phyloP scores from a whole-genome alignment of 2,797 vertebrate genomes.

The Parambassis ranga region DNA sequence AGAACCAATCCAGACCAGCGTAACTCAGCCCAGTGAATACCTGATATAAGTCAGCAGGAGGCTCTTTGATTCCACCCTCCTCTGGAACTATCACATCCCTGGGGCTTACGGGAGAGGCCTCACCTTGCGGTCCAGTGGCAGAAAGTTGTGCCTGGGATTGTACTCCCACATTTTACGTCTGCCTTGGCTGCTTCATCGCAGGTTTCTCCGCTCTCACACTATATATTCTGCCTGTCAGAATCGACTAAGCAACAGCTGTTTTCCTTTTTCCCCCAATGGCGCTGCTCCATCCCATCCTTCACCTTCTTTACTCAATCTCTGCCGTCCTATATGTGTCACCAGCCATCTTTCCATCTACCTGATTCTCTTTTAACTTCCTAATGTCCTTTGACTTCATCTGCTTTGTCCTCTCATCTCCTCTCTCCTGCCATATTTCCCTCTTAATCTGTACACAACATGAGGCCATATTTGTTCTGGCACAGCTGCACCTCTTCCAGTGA shows the following conservation, averaged over 20 bases:
- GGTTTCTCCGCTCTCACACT: constrained; percentile 39
- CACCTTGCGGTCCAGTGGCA: constrained; percentile 1
- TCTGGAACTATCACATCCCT: constrained; percentile 13
- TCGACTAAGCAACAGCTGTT: constrained; percentile 60
- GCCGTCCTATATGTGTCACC: constrained; percentile 42
- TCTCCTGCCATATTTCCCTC: not conserved
- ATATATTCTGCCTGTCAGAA: constrained; percentile 49
- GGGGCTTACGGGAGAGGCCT: not conserved
- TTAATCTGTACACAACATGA: constrained; percentile 19
- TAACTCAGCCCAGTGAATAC: constrained; percentile 26
- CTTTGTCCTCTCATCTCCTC: not conserved
- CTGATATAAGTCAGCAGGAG: constrained; percentile 3
- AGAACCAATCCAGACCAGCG: constrained; percentile 8
- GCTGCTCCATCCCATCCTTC: constrained; percentile 38
- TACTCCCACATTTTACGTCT: constrained; percentile 15
- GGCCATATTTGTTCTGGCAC: constrained; percentile 21
- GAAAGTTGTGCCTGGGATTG: constrained; percentile 16
- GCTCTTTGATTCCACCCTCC: constrained; percentile 2
- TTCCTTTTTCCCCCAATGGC: constrained; percentile 44
- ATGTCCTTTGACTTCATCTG: constrained; percentile 25
- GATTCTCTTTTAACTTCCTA: constrained; percentile 21
- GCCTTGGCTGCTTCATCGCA: constrained; percentile 28
- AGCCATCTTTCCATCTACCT: constrained; percentile 32
- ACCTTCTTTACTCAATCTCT: constrained; percentile 40
- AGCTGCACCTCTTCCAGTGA: not conserved